A percentile compares a stretch with the other conserved stretches of the same genome.
These are phyloP conservation scores for Drosophila imparisetae DNA, from an alignment of 2,888 invertebrate genomes.

Conservation along the genomic window DNA sequence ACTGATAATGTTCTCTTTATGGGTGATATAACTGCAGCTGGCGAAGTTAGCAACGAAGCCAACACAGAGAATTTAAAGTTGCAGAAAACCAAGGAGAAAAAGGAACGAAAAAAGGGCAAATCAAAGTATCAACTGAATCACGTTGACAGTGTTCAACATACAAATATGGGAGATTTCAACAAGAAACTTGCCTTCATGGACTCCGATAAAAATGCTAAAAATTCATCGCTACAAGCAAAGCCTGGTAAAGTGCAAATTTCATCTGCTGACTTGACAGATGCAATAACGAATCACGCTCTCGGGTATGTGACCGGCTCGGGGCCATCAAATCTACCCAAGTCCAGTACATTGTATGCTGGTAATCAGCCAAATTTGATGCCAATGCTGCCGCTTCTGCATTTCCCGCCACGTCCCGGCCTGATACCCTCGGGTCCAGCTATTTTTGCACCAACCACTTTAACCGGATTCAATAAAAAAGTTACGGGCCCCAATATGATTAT, in stretches of 20 bases:
- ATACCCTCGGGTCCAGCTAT: conserved; percentile 86
- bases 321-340: neutral
- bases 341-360: conserved; percentile 26
- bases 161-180: neutral
- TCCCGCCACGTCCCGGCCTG: conserved; percentile 86
- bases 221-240: neutral
- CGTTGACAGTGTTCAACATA: neutral
- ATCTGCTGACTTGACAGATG: conserved; percentile 1
- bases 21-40: neutral
- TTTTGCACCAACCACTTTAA: conserved; percentile 83
- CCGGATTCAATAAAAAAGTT: conserved; percentile 50
- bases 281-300: conserved; percentile 1
- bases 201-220: neutral
- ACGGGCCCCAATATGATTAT: conserved; percentile 24
- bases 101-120: conserved; percentile 75
- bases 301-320: conserved; percentile 1
- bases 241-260: conserved; percentile 4
- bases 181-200: conserved; percentile 15
- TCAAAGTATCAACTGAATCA: conserved; percentile 31
- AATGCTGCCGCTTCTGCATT: conserved; percentile 82
- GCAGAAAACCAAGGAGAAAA: conserved; percentile 65
- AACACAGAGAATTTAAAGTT: conserved; percentile 9
- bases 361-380: conserved; percentile 76
- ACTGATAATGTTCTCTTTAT: neutral
- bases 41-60: neutral